Conservation (phyloP, 2,888 invertebrate species). For the Cyrtodaria siliqua region DNA sequence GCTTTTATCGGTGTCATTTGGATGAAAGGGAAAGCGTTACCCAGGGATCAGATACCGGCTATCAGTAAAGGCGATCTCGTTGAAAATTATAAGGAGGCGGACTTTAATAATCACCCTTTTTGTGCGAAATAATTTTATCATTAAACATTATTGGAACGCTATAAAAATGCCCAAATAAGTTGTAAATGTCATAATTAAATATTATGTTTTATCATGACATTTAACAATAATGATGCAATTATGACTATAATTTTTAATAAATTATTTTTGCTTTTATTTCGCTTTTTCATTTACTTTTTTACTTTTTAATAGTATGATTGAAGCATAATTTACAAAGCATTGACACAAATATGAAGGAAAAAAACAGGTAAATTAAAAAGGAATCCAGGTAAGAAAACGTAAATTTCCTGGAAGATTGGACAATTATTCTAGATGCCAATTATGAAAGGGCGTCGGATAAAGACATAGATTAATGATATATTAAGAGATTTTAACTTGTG, state of each 20-base stretch:
- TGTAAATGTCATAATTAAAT: conserved; percentile 47
- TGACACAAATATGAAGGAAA: too few species aligned
- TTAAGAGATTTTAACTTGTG: too few species aligned
- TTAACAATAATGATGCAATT: conserved; percentile 7
- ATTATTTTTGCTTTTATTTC: conserved; percentile 2
- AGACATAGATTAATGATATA: too few species aligned
- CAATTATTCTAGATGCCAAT: too few species aligned
- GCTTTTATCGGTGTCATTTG: not conserved
- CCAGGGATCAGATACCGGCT: conserved; percentile 28
- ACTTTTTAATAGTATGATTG: too few species aligned
- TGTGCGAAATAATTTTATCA: conserved; percentile 57
- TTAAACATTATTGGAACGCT: conserved; percentile 46
- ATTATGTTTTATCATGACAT: conserved; percentile 17
- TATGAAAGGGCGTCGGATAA: too few species aligned
- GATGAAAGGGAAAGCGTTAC: conserved; percentile 14
- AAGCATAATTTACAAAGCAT: too few species aligned
- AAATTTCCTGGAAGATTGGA: too few species aligned
- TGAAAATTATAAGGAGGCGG: conserved; percentile 54
- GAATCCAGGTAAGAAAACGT: too few species aligned
- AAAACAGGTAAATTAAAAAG: too few species aligned
- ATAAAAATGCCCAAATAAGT: conserved; percentile 57
- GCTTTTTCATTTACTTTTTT: too few species aligned
- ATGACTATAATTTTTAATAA: conserved; percentile 1
- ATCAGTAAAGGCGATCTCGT: conserved; percentile 45
- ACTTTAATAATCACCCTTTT: conserved; percentile 61